Conservation (phyloP, 2,888 invertebrate genomes). For the Drosophila kanekoi region DNA sequence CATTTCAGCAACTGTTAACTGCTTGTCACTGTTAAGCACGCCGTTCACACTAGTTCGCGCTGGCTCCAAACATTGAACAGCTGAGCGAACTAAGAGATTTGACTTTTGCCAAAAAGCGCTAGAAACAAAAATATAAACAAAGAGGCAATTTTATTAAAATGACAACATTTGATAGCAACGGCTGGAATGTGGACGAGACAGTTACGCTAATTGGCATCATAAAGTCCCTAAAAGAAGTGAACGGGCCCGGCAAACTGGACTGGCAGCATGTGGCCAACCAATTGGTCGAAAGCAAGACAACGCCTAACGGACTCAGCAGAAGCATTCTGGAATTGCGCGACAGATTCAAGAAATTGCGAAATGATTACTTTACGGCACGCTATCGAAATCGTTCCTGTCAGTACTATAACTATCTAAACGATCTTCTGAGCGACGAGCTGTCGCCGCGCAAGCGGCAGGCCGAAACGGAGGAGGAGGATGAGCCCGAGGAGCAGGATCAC, state of each 20-base stretch:
- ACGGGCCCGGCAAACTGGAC: conserved; percentile 19
- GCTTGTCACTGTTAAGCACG: background rate
- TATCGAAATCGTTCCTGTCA: conserved; percentile 32
- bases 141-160: conserved; percentile 19
- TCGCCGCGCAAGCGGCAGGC: background rate
- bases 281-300: conserved; percentile 25
- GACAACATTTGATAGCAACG: conserved; percentile 23
- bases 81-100: conserved; percentile 12
- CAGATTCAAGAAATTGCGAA: conserved; percentile 25
- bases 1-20: background rate
- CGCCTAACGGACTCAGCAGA: background rate
- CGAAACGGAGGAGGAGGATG: conserved; percentile 2
- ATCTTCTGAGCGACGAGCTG: conserved; percentile 28
- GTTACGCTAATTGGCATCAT: conserved; percentile 35
- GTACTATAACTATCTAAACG: conserved; percentile 32
- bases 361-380: conserved; percentile 37
- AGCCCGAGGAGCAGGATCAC: background rate
- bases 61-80: conserved; percentile 25
- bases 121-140: conserved; percentile 22
- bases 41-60: background rate
- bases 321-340: conserved; percentile 30
- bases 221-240: conserved; percentile 13
- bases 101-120: background rate
- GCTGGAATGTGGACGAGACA: conserved; percentile 39
- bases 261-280: conserved; percentile 41